Conservation (phyloP, 2,888 invertebrate genomes). For the Sialis lutaria region DNA sequence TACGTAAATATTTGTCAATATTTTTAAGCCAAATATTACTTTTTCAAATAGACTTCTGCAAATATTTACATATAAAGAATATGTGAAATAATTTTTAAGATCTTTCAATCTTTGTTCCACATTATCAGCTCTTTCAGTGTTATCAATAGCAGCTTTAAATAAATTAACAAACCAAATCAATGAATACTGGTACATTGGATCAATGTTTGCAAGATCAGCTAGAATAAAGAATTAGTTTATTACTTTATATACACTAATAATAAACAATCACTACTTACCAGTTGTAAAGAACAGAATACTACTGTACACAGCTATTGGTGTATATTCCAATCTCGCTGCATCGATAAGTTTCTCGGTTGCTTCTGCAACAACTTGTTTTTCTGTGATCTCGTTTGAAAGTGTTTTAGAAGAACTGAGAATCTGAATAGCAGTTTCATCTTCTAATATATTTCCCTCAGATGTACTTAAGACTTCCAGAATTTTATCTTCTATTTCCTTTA, state of each 20-base stretch:
- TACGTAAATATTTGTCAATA: not conserved
- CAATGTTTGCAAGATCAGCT: slow-evolving; percentile 78
- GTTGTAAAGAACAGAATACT: slow-evolving; percentile 84
- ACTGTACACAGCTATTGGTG: slow-evolving; percentile 80
- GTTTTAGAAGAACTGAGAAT: slow-evolving; percentile 79
- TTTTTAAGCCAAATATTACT: slow-evolving; percentile 23
- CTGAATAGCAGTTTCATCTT: slow-evolving; percentile 82
- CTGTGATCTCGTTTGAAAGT: slow-evolving; percentile 77
- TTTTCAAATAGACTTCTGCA: slow-evolving; percentile 89
- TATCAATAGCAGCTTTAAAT: slow-evolving; percentile 72
- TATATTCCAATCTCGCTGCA: slow-evolving; percentile 65
- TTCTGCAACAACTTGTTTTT: slow-evolving; percentile 79
- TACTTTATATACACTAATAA: not conserved
- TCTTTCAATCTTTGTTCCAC: slow-evolving; percentile 55
- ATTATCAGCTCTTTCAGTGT: slow-evolving; percentile 66
- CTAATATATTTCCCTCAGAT: slow-evolving; percentile 63
- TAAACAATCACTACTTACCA: slow-evolving; percentile 28
- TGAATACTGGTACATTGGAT: slow-evolving; percentile 97
- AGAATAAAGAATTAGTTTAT: slow-evolving; percentile 13
- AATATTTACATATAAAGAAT: slow-evolving; percentile 77
- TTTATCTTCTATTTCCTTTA: slow-evolving; percentile 82
- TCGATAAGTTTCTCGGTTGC: slow-evolving; percentile 84
- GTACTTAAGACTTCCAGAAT: slow-evolving; percentile 63
- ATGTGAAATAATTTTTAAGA: slow-evolving; percentile 68
- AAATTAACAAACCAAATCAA: slow-evolving; percentile 85